These are phyloP conservation scores for Cotesia glomerata DNA, from an alignment of 1,140 invertebrate species.

Conservation along the genomic window DNA sequence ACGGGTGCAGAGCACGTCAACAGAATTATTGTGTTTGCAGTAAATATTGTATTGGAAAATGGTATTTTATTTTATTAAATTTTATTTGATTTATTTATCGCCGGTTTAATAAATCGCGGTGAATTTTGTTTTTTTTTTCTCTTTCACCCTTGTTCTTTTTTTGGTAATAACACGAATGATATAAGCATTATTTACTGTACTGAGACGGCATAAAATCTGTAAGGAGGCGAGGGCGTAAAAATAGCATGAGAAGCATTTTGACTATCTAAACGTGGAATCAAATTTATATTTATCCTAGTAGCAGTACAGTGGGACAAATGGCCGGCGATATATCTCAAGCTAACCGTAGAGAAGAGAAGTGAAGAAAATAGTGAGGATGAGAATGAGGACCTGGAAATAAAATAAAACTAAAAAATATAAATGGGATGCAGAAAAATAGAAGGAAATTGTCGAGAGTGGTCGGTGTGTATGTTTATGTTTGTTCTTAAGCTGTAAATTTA, in stretches of 20 bases:
- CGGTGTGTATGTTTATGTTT: too few relatives aligned
- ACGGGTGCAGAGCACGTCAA: too few relatives aligned
- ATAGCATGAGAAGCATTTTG: constrained; percentile 17
- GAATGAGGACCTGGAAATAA: background rate
- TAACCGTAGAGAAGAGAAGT: constrained; percentile 16
- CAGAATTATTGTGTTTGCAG: too few relatives aligned
- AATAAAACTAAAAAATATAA: background rate
- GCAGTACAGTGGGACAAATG: constrained; percentile 30
- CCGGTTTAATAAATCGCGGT: too few relatives aligned
- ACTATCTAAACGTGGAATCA: constrained; percentile 46
- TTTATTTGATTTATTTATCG: too few relatives aligned
- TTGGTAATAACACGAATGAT: background rate
- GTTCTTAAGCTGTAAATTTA: background rate
- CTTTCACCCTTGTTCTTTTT: too few relatives aligned
- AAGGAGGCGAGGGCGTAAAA: constrained; percentile 7
- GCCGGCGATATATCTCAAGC: constrained; percentile 26
- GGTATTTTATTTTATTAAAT: too few relatives aligned
- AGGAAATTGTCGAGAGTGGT: background rate
- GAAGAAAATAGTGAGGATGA: constrained; percentile 17
- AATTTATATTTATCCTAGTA: constrained; percentile 50
- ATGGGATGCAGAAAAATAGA: background rate
- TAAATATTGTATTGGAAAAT: too few relatives aligned
- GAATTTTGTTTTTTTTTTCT: too few relatives aligned
- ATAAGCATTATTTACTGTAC: background rate
- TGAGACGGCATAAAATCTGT: too few relatives aligned